These are phyloP conservation scores for Notodonta ziczac DNA, from an alignment of 2,888 invertebrate genomes.

Conservation along the genomic window DNA sequence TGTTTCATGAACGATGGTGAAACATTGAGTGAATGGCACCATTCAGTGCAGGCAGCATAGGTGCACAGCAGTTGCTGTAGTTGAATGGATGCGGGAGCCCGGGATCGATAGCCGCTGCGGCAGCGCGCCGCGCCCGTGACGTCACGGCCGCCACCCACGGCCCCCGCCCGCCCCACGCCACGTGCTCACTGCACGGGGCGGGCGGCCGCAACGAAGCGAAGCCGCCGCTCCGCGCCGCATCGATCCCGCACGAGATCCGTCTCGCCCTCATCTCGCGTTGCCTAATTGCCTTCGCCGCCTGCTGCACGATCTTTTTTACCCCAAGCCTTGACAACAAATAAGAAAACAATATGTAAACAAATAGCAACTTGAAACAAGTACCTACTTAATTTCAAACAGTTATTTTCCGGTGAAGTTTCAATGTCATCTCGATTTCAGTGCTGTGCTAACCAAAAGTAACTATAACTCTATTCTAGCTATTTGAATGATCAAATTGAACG, in stretches of 20 bases:
- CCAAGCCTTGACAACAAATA: constrained; percentile 11
- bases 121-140: constrained; percentile 55
- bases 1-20: constrained; percentile 24
- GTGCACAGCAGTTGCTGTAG: constrained; percentile 39
- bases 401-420: not conserved
- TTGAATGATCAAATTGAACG: no score
- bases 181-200: constrained; percentile 40
- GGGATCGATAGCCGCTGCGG: constrained; percentile 41
- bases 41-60: constrained; percentile 38
- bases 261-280: constrained; percentile 23
- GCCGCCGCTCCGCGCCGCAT: constrained; percentile 36
- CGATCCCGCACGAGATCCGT: constrained; percentile 42
- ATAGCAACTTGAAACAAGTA: constrained; percentile 4
- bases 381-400: not conserved
- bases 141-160: constrained; percentile 44
- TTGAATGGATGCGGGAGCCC: constrained; percentile 44
- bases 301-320: constrained; percentile 12
- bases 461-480: no score
- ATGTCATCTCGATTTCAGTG: not conserved
- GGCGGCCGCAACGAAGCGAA: no score
- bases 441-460: not conserved
- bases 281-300: constrained; percentile 21
- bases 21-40: constrained; percentile 39
- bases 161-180: constrained; percentile 23
- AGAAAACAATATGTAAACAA: no score